Evolutionary conservation across 2,797 vertebrate genomes (phyloP), one percentile per base, ranked within the genome.

Genomic region (Peromyscus attwateri): DNA sequence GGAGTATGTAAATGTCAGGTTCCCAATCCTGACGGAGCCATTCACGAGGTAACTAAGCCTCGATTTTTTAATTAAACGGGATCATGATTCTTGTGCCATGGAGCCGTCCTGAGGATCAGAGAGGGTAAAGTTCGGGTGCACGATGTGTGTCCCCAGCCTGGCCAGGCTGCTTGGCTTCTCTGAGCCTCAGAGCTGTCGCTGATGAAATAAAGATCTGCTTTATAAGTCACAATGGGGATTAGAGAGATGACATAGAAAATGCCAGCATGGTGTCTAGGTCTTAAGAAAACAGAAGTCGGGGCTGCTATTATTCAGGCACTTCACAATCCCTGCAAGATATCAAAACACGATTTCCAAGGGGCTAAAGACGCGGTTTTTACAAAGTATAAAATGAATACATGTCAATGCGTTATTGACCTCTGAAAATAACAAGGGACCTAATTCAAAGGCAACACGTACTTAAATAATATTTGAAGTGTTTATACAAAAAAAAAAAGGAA

Each of bases 141-240:
- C 0, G 6, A 4, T 87, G 23, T 46, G 2, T 76, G 43, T 81
- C 55, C 79, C 57, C 3, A 77, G 11, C 46, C 73, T 70, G 87
- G 80, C 43, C 68, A 83, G 71, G 43, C 31, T 68, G 7, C 40
- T 52, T 31, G 37, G 27, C 75, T 23, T 87, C 25, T 92, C 87
- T 80, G 49, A 91, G 16, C 8, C 29, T 75, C 11, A 55, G n/a
- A 43, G 11, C 60, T 70, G 10, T 89, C 9, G 0, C 19, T n/a
- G 8, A 55, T 82, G 71, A 93, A 94, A 82, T 92, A 40, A 81
- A 81, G 25, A 75, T 66, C 76, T 79, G 4, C 40, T 89, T 94
- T 57, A 1, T 37, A 71, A 83, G n/a, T 25, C 37, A 6, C 29
- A 6, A 23, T 11, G 9, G 77, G 40, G 13, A 94, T 49, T 85